A percentile compares a stretch with the other conserved stretches of the same genome.
phyloP scores from a whole-genome alignment of 2,797 vertebrate species.

The Hippopotamyrus pictus region DNA sequence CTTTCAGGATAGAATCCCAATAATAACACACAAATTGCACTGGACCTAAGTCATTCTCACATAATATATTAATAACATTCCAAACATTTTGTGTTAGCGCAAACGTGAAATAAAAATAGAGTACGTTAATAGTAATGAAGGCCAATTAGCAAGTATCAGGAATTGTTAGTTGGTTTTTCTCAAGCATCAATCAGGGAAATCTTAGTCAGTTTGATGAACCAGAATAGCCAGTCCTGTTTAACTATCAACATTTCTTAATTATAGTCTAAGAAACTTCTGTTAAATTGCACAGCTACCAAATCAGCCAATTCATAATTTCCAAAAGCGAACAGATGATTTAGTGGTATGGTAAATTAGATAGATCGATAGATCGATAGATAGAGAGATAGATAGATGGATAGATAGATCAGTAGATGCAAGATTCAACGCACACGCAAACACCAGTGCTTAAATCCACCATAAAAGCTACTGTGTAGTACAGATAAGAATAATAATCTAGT shows the following conservation, averaged over 20 bases:
- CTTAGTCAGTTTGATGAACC: background rate
- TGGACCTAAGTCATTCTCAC: slow-evolving; percentile 9
- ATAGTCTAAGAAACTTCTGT: background rate
- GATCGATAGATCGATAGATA: no score
- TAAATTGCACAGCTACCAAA: background rate
- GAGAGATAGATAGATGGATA: background rate
- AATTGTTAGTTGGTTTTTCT: background rate
- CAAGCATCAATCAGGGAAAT: background rate
- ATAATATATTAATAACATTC: slow-evolving; percentile 3
- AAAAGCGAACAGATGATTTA: background rate
- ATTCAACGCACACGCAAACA: background rate
- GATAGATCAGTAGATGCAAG: background rate
- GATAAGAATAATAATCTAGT: background rate
- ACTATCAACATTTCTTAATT: background rate
- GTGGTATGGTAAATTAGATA: background rate
- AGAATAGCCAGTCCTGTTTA: background rate
- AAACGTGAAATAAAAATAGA: background rate
- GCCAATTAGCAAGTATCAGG: background rate
- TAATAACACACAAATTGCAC: background rate
- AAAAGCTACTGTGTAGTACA: background rate
- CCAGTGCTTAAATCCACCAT: background rate
- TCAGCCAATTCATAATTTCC: background rate
- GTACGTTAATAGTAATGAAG: background rate
- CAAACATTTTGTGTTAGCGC: background rate
- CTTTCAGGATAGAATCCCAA: slow-evolving; percentile 3